A percentile compares a stretch with the other conserved stretches of the same genome.
phyloP scores from a whole-genome alignment of 1,140 invertebrate genomes.

The Monomorium pharaonis region DNA sequence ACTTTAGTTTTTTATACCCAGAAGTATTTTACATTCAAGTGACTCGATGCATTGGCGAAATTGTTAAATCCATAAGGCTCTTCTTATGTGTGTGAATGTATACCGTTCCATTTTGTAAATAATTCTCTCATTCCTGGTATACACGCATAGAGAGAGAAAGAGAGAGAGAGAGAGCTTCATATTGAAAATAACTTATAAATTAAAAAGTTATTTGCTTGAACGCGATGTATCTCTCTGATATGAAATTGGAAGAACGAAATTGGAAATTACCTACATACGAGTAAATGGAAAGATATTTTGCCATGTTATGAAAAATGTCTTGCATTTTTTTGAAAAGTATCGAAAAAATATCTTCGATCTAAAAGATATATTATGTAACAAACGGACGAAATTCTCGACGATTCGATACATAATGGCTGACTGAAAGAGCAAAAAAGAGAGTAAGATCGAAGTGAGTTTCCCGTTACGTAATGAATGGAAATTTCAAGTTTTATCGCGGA shows the following conservation, averaged over 20 bases:
- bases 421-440: neutral
- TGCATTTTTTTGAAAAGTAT: too few species aligned
- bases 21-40: slow-evolving; percentile 4
- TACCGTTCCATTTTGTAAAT: slow-evolving; percentile 16
- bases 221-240: too few species aligned
- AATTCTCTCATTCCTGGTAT: slow-evolving; percentile 1
- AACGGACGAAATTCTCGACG: slow-evolving; percentile 76
- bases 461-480: slow-evolving; percentile 56
- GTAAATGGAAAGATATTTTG: too few species aligned
- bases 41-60: neutral
- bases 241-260: neutral
- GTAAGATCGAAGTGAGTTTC: slow-evolving; percentile 10
- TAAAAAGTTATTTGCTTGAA: slow-evolving; percentile 15
- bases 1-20: neutral
- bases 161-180: too few species aligned
- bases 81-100: neutral
- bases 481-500: slow-evolving; percentile 71
- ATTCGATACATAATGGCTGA: slow-evolving; percentile 62
- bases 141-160: too few species aligned
- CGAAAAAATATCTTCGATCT: too few species aligned
- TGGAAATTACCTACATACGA: neutral
- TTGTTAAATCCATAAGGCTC: slow-evolving; percentile 18
- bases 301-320: too few species aligned
- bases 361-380: too few species aligned
- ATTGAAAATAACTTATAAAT: slow-evolving; percentile 33